These are phyloP conservation scores for Castor canadensis DNA, from an alignment of 2,113 vertebrate genomes.

Conservation along the genomic window DNA sequence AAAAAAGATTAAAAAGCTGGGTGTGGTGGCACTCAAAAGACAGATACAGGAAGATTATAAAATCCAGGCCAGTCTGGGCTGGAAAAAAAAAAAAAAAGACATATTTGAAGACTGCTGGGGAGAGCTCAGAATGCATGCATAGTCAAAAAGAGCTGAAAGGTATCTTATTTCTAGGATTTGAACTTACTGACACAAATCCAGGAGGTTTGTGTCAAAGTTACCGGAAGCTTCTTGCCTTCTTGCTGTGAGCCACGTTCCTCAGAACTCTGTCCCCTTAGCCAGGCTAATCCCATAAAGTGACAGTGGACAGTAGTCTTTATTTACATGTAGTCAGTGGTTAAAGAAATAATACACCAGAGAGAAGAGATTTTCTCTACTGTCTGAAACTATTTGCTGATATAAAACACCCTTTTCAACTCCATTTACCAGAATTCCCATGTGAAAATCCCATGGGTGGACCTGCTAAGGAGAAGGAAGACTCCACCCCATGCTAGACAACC, in stretches of 20 bases:
- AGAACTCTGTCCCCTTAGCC: background rate
- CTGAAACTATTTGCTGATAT: background rate
- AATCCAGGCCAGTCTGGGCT: background rate
- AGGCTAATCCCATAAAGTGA: too few species aligned
- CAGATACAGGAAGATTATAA: background rate
- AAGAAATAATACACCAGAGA: background rate
- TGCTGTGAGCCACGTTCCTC: background rate
- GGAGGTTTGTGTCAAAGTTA: background rate
- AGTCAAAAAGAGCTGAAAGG: background rate
- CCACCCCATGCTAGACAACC: background rate
- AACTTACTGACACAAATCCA: background rate
- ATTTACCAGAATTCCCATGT: too few species aligned
- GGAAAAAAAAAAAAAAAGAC: too few species aligned
- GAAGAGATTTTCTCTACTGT: background rate
- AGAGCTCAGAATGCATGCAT: accelerated
- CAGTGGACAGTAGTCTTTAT: background rate
- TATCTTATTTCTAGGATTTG: background rate
- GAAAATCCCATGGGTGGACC: background rate
- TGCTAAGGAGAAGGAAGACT: background rate
- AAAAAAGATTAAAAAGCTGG: background rate
- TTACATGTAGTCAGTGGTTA: background rate
- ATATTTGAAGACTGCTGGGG: background rate
- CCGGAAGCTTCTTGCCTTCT: background rate
- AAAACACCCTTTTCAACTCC: background rate
- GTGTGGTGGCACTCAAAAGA: background rate